phyloP scores from a whole-genome alignment of 2,113 vertebrate species.

The Ammospiza nelsoni region DNA sequence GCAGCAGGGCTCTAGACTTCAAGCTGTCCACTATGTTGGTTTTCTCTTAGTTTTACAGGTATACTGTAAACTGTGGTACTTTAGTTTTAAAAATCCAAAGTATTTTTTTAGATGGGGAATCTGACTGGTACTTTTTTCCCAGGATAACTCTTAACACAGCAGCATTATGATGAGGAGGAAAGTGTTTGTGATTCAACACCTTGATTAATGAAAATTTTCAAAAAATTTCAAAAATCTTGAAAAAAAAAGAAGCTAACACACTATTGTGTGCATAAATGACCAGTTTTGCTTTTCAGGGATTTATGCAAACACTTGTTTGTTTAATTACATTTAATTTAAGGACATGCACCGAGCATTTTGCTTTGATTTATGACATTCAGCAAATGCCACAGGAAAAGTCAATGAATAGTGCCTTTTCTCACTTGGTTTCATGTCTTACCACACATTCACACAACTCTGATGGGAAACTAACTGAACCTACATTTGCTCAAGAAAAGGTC shows the following conservation, averaged over 20 bases:
- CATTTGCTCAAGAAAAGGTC: not conserved
- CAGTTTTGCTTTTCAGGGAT: conserved; percentile 26
- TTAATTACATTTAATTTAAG: conserved; percentile 33
- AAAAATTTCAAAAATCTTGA: not conserved
- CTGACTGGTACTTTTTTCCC: not conserved
- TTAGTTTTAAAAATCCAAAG: not conserved
- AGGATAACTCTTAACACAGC: not conserved
- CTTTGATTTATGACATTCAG: conserved; percentile 24
- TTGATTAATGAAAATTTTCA: not conserved
- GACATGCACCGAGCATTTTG: not conserved
- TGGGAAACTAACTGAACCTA: conserved; percentile 20
- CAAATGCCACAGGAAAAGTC: conserved; percentile 5
- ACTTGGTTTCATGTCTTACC: not conserved
- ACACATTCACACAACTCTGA: not conserved
- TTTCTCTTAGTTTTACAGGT: not conserved
- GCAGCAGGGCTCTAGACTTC: not conserved
- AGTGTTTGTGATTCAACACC: not conserved
- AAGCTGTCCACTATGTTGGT: accelerated
- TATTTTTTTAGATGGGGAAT: not conserved
- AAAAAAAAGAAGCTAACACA: not conserved
- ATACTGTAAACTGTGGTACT: not conserved
- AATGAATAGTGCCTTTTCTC: conserved; percentile 15
- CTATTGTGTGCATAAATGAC: not conserved
- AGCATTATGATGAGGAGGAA: not conserved
- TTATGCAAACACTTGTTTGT: conserved; percentile 14